These are phyloP conservation scores for Bursaphelenchus okinawaensis DNA, from an alignment of 2,888 invertebrate species.

Conservation along the genomic window DNA sequence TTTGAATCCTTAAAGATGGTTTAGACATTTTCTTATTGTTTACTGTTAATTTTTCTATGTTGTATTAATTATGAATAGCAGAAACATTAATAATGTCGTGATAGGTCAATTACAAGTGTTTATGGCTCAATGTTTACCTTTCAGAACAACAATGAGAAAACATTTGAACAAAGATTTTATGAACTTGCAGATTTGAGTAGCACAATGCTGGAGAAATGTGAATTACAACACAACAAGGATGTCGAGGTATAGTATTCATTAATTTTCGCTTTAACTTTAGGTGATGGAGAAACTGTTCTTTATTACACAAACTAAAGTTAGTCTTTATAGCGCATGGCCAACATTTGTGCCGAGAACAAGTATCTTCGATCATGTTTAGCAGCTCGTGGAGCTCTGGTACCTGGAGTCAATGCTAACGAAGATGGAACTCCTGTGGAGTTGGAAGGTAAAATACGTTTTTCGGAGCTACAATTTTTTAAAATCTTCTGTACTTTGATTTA, in stretches of 20 bases:
- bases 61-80: background rate
- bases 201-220: slow-evolving; percentile 3
- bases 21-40: no score
- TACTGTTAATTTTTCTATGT: background rate
- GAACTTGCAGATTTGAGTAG: slow-evolving; percentile 1
- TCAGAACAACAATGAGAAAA: slow-evolving; percentile 7
- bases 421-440: background rate
- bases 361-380: slow-evolving; percentile 2
- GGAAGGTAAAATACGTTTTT: no score
- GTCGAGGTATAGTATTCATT: slow-evolving; percentile 6
- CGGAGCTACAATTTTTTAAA: no score
- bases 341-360: slow-evolving; percentile 7
- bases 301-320: background rate
- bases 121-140: background rate
- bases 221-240: slow-evolving; percentile 8
- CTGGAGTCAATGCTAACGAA: background rate
- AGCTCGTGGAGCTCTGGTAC: background rate
- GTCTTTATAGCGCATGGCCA: background rate
- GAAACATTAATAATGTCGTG: background rate
- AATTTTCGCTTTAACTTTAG: background rate
- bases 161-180: slow-evolving; percentile 4
- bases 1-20: background rate
- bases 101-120: no score
- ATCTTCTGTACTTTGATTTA: no score
- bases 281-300: background rate